Conservation (phyloP, 2,797 vertebrate genomes). For the Trematomus bernacchii region DNA sequence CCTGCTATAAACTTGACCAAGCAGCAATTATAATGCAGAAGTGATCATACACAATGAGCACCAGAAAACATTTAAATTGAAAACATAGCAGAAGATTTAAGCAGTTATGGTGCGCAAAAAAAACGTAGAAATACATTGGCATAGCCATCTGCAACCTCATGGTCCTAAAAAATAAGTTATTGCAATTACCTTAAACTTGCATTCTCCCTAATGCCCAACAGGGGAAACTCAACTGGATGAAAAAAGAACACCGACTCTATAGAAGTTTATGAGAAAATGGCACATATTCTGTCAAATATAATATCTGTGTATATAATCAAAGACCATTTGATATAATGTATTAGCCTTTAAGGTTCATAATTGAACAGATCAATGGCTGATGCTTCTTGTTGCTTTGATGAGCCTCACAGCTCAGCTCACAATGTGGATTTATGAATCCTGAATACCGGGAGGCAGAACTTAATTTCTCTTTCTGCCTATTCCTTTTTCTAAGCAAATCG, state of each 20-base stretch:
- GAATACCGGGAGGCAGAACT: conserved; percentile 56
- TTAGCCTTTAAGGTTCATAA: conserved; percentile 58
- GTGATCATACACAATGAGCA: not conserved
- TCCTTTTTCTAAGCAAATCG: conserved; percentile 50
- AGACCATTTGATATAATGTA: conserved; percentile 60
- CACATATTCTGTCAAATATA: conserved; percentile 54
- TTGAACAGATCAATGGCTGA: conserved; percentile 59
- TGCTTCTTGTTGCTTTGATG: conserved; percentile 67
- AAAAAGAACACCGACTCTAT: too few relatives aligned
- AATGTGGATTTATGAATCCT: conserved; percentile 60
- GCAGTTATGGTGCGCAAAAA: not conserved
- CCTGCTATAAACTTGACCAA: not conserved
- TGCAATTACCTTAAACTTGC: too few relatives aligned
- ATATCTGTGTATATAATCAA: conserved; percentile 59
- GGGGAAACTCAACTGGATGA: too few relatives aligned
- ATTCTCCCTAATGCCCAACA: too few relatives aligned
- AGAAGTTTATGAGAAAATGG: too few relatives aligned
- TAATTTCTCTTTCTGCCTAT: conserved; percentile 43
- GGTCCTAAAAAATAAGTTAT: too few relatives aligned
- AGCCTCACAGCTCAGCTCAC: conserved; percentile 39
- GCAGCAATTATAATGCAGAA: not conserved
- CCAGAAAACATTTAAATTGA: not conserved
- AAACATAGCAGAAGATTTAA: not conserved
- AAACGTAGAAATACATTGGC: too few relatives aligned
- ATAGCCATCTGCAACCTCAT: too few relatives aligned